phyloP scores from a whole-genome alignment of 2,113 vertebrate species.

The Oxygymnocypris stewartii region DNA sequence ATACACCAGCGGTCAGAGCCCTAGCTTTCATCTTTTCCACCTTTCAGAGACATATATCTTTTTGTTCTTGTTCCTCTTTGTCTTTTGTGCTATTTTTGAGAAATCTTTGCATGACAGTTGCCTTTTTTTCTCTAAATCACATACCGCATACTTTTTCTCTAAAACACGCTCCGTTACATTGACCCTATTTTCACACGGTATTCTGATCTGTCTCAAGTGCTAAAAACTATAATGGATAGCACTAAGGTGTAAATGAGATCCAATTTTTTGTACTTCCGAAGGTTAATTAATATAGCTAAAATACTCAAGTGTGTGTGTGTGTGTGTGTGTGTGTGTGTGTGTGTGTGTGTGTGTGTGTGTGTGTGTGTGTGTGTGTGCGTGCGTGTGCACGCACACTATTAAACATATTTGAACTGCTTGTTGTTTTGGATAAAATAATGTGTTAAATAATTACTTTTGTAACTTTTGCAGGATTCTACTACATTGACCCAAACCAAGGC shows the following conservation, averaged over 20 bases:
- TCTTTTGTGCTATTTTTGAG: neutral
- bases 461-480: slow-evolving; percentile 81
- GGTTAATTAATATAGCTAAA: neutral
- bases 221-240: neutral
- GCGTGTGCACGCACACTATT: neutral
- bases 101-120: neutral
- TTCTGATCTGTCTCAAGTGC: neutral
- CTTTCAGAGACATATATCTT: neutral
- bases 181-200: neutral
- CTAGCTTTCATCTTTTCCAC: neutral
- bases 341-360: no score
- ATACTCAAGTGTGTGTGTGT: neutral
- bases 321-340: no score
- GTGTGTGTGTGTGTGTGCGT: no score
- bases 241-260: neutral
- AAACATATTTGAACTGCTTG: neutral
- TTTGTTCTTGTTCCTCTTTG: neutral
- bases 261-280: neutral
- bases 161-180: neutral
- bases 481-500: slow-evolving; percentile 92
- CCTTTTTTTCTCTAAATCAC: neutral
- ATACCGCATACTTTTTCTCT: no score
- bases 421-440: neutral
- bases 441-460: neutral
- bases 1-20: slow-evolving; percentile 76